A percentile compares a stretch with the other conserved stretches of the same genome.
phyloP scores from a whole-genome alignment of 2,113 vertebrate species.

The Zosterops lateralis region DNA sequence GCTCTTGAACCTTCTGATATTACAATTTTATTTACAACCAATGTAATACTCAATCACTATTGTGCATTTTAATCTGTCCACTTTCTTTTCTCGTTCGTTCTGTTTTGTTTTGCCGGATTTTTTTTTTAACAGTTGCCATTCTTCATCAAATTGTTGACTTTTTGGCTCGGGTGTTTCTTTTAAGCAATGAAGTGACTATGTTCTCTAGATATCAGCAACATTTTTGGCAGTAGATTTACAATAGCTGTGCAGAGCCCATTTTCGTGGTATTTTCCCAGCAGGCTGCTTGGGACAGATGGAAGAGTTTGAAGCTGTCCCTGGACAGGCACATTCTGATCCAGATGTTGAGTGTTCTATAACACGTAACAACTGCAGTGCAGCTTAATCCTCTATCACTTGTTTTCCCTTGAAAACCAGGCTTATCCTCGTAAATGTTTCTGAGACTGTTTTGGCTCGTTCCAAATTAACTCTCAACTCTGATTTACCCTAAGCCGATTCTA shows the following conservation, averaged over 20 bases:
- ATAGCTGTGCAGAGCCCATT: not conserved
- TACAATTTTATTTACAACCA: not conserved
- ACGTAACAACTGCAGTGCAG: not conserved
- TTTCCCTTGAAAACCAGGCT: not conserved
- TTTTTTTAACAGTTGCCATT: not conserved
- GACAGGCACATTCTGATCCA: not conserved
- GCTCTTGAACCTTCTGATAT: not conserved
- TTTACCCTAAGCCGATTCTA: not conserved
- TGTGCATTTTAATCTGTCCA: not conserved
- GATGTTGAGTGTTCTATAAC: not conserved
- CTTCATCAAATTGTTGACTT: not conserved
- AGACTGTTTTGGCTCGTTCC: not conserved
- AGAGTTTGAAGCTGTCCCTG: not conserved
- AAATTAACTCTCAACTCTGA: too few species aligned
- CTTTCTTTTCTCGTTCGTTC: not conserved
- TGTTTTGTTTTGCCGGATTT: not conserved
- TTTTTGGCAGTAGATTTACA: not conserved
- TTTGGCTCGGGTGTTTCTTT: not conserved
- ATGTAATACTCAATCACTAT: not conserved
- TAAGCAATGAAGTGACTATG: not conserved
- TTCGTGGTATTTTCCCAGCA: not conserved
- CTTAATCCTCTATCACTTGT: accelerated
- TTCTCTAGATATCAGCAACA: not conserved
- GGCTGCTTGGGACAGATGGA: not conserved
- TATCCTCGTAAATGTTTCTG: accelerated